Percentiles rank a stretch among this genome's conserved stretches.
Conservation (phyloP, 2,888 invertebrate species). For the Hipparchia sbordonii region DNA sequence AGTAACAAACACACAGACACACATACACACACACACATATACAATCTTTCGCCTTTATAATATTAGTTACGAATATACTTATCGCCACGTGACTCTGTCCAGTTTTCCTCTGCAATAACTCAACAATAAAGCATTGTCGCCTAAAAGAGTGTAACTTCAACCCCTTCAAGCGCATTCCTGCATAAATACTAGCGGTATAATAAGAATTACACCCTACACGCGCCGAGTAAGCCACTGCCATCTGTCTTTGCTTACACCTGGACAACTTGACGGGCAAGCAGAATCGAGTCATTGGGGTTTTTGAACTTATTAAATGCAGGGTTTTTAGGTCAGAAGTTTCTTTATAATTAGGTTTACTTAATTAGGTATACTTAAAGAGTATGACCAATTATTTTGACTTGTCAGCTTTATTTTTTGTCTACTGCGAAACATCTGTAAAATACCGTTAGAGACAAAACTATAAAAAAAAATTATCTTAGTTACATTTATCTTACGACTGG, state of each 20-base stretch:
- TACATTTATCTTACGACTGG: too few relatives aligned
- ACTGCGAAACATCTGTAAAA: too few relatives aligned
- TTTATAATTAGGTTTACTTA: not conserved
- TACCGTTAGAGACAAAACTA: too few relatives aligned
- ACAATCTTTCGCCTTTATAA: too few relatives aligned
- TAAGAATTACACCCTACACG: slow-evolving; percentile 45
- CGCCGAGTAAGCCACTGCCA: slow-evolving; percentile 50
- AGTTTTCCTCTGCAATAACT: slow-evolving; percentile 13
- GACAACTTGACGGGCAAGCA: slow-evolving; percentile 29
- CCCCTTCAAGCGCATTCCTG: slow-evolving; percentile 43
- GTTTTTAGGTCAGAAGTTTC: not conserved
- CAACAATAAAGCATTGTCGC: slow-evolving; percentile 29
- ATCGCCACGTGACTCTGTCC: slow-evolving; percentile 13
- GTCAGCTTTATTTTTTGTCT: too few relatives aligned
- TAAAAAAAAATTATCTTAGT: too few relatives aligned
- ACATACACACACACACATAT: too few relatives aligned
- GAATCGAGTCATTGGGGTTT: not conserved
- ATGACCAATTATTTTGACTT: too few relatives aligned
- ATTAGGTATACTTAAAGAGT: not conserved
- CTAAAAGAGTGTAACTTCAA: slow-evolving; percentile 31
- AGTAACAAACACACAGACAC: too few relatives aligned
- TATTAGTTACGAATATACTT: not conserved
- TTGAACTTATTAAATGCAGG: not conserved
- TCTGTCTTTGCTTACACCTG: slow-evolving; percentile 55
- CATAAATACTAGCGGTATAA: slow-evolving; percentile 30